These are phyloP conservation scores for Helarctos malayanus DNA, from an alignment of 2,797 vertebrate genomes.

Conservation along the genomic window DNA sequence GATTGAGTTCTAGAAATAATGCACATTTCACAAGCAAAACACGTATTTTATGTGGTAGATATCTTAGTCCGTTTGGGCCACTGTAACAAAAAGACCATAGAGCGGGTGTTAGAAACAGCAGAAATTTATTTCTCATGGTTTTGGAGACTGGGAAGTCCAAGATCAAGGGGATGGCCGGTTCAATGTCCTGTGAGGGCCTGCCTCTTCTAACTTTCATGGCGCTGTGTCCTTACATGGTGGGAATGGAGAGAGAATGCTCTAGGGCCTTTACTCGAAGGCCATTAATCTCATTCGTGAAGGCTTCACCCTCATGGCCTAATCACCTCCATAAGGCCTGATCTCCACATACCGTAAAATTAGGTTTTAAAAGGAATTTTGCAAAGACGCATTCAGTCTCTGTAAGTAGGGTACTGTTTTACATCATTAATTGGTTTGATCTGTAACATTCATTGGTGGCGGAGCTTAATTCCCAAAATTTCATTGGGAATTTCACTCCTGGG, in stretches of 20 bases:
- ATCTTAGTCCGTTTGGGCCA: neutral
- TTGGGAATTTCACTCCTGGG: neutral
- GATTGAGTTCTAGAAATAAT: slow-evolving; percentile 49
- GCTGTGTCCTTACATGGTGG: neutral
- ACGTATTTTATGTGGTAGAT: neutral
- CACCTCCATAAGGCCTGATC: neutral
- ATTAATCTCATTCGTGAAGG: neutral
- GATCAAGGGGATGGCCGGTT: neutral
- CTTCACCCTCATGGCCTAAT: neutral
- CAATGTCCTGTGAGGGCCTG: neutral
- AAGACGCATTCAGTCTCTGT: neutral
- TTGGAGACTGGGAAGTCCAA: neutral
- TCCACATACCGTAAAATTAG: neutral
- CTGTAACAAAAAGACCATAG: neutral
- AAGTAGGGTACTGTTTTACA: slow-evolving; percentile 36
- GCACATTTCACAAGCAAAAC: slow-evolving; percentile 39
- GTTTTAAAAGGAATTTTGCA: neutral
- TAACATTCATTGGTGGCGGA: neutral
- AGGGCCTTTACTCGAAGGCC: neutral
- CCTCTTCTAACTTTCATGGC: neutral
- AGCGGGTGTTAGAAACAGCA: neutral
- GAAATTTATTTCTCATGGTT: neutral
- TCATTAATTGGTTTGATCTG: neutral
- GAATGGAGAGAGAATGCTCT: neutral
- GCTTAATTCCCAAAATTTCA: neutral